phyloP scores from a whole-genome alignment of 2,113 vertebrate species.

The pig (Sus scrofa) region DNA sequence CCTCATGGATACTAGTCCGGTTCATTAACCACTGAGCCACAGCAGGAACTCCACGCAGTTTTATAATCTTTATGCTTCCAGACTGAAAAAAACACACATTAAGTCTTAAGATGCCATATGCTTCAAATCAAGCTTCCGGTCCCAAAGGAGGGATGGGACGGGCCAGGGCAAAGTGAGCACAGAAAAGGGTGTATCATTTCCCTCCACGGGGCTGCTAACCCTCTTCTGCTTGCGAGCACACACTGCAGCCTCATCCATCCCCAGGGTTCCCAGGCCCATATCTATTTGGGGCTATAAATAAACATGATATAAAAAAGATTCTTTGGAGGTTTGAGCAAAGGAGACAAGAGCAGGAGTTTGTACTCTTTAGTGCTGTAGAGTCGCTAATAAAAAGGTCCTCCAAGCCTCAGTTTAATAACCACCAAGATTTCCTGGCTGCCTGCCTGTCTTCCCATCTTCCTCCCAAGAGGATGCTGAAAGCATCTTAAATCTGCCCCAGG shows the following conservation, averaged over 20 bases:
- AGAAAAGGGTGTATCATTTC: too few species aligned
- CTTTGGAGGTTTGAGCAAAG: conserved; percentile 51
- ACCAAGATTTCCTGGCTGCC: conserved; percentile 70
- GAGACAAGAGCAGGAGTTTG: neutral
- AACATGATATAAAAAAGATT: conserved; percentile 39
- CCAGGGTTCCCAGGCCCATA: neutral
- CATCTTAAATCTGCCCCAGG: conserved; percentile 6
- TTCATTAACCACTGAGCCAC: too few species aligned
- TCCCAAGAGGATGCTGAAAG: conserved; percentile 70
- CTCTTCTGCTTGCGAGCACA: neutral
- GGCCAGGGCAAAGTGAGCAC: accelerated
- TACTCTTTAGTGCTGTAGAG: neutral
- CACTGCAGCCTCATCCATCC: neutral
- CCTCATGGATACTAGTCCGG: too few species aligned
- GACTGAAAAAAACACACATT: neutral
- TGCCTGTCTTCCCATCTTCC: conserved; percentile 74
- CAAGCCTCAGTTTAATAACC: conserved; percentile 75
- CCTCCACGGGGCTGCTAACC: neutral
- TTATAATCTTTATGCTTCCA: neutral
- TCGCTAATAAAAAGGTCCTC: conserved; percentile 78
- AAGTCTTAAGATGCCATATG: neutral
- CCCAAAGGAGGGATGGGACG: neutral
- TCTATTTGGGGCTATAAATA: conserved; percentile 65
- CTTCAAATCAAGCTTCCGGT: neutral
- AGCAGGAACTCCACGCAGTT: too few species aligned